Conservation (phyloP, 2,797 vertebrate species). For the Galagoides demidoff region DNA sequence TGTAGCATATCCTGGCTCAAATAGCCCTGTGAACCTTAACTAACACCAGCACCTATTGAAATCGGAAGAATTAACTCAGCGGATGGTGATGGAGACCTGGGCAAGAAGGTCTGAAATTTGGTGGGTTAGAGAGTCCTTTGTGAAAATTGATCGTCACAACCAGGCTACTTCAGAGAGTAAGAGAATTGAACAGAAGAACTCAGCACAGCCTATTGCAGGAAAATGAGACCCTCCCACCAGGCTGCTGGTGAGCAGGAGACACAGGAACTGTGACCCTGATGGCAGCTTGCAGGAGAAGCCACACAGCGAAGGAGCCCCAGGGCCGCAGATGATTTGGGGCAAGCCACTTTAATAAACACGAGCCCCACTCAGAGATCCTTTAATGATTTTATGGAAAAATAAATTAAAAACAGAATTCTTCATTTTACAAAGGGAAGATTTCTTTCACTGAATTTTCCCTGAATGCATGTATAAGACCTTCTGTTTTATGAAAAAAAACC, state of each 20-base stretch:
- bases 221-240: not conserved
- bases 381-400: not conserved
- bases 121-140: rapidly evolving
- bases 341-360: not conserved
- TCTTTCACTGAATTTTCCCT: not conserved
- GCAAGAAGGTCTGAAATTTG: not conserved
- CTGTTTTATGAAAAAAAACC: not conserved
- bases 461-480: not conserved
- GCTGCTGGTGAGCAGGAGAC: not conserved
- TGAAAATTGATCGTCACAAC: not conserved
- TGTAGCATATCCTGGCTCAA: not conserved
- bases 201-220: no score
- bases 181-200: not conserved
- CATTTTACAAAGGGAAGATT: not conserved
- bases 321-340: not conserved
- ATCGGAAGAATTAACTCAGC: rapidly evolving
- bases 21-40: not conserved
- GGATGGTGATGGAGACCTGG: rapidly evolving
- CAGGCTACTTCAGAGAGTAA: not conserved
- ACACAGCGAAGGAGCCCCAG: rapidly evolving
- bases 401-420: not conserved
- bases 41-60: not conserved
- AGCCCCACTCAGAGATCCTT: not conserved
- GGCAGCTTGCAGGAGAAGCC: not conserved
- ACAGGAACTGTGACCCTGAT: rapidly evolving